These are phyloP conservation scores for Bovichtus variegatus DNA, from an alignment of 2,797 vertebrate species.

Conservation along the genomic window DNA sequence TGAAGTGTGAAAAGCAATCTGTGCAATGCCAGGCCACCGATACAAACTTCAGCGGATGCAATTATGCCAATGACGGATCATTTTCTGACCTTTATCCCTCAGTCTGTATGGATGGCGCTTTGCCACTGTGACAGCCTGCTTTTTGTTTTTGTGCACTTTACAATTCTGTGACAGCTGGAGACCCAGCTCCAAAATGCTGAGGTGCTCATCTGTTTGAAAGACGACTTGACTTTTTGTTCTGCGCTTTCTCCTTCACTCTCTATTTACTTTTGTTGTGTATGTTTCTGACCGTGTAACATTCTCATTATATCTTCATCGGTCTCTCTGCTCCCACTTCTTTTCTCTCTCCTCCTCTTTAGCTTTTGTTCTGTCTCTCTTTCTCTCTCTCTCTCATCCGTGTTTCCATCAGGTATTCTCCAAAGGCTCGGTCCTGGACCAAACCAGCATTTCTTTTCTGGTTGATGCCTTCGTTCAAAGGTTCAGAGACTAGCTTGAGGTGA, in stretches of 20 bases:
- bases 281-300: constrained; percentile 48
- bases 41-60: constrained; percentile 78
- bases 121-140: constrained; percentile 54
- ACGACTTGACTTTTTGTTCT: constrained; percentile 64
- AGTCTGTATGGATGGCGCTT: constrained; percentile 57
- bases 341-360: constrained; percentile 8
- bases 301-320: constrained; percentile 56
- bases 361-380: constrained; percentile 24
- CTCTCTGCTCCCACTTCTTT: constrained; percentile 24
- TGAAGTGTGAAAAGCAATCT: constrained; percentile 86
- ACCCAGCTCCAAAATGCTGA: constrained; percentile 53
- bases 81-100: constrained; percentile 82
- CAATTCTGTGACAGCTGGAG: constrained; percentile 52
- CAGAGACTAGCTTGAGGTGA: constrained; percentile 86
- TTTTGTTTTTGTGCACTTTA: constrained; percentile 73
- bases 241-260: constrained; percentile 43
- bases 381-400: constrained; percentile 36
- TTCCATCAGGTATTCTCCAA: constrained; percentile 77
- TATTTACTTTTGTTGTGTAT: constrained; percentile 40
- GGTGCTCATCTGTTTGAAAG: constrained; percentile 64
- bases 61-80: constrained; percentile 85
- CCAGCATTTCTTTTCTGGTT: constrained; percentile 84
- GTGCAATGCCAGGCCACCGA: constrained; percentile 61
- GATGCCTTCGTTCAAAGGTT: constrained; percentile 87
- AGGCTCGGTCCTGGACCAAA: constrained; percentile 83